Base-by-base conservation (phyloP, 2,888 invertebrate species). In the Zaprionus bogoriensis region DNA sequence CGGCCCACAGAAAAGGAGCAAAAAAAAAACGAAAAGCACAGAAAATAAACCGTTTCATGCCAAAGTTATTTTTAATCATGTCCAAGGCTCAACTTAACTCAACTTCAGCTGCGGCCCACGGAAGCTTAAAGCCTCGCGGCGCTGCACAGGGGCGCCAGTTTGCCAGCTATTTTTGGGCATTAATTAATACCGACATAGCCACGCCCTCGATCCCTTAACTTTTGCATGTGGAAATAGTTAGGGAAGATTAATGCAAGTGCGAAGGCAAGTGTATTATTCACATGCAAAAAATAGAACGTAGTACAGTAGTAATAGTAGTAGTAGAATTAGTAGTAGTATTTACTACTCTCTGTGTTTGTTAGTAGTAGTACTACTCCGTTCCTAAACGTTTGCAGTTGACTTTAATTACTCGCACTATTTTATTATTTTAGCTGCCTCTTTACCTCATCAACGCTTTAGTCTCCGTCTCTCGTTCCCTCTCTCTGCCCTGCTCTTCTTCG, bases 301-400 rank as follows among this genome's bases (percentile, higher is more conserved):
- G n/a, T n/a, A n/a, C n/a, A n/a, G n/a, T n/a, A n/a, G n/a, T n/a
- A n/a, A n/a, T n/a, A n/a, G n/a, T n/a, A n/a, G n/a, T n/a, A n/a
- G n/a, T n/a, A n/a, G n/a, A n/a, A n/a, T n/a, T n/a, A n/a, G n/a
- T n/a, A n/a, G n/a, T n/a, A n/a, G n/a, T n/a, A n/a, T n/a, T n/a
- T n/a, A 7, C 4, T 27, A 3, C 5, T 27, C 10, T 27, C 4
- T 27, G 20, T 41, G 20, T 20, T 12, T 20, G 10, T n/a, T n/a
- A n/a, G n/a, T n/a, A n/a, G n/a, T n/a, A n/a, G n/a, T n/a, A n/a
- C n/a, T n/a, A n/a, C n/a, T n/a, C n/a, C n/a, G n/a, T n/a, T n/a
- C n/a, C n/a, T n/a, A n/a, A n/a, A n/a, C 58, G 60, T 68, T 68
- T 61, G 67, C 55, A 42, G 61, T 60, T 71, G 75, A 68, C 68